Evolutionary conservation across 1,140 invertebrate species (phyloP).

Genomic region (Drosophila melanogaster): DNA sequence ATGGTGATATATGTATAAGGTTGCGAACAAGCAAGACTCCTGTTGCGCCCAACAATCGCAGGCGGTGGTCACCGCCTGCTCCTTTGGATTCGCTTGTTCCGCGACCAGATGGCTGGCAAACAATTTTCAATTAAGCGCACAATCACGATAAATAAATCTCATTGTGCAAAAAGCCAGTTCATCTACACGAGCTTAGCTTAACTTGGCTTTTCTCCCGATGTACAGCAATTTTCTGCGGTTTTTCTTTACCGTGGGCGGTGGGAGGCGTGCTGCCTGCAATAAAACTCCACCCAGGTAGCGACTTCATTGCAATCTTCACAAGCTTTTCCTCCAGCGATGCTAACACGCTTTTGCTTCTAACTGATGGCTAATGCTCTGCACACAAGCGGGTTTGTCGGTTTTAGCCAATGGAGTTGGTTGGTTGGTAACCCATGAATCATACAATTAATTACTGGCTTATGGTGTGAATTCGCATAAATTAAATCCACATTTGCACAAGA

Average conservation of each 20-base stretch:
- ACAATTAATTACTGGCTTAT: conserved; percentile 28
- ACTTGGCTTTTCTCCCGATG: conserved; percentile 35
- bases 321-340: conserved; percentile 48
- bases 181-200: conserved; percentile 51
- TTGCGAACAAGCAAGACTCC: conserved; percentile 35
- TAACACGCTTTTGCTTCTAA: conserved; percentile 80
- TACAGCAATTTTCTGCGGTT: conserved; percentile 67
- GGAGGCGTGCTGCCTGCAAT: conserved; percentile 7
- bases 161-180: conserved; percentile 66
- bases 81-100: not conserved
- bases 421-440: conserved; percentile 26
- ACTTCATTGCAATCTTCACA: conserved; percentile 60
- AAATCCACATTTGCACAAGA: conserved; percentile 5
- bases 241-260: conserved; percentile 24
- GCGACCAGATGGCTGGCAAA: conserved; percentile 44
- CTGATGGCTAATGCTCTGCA: conserved; percentile 30
- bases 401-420: not conserved
- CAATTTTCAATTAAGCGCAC: conserved; percentile 81
- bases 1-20: conserved; percentile 71
- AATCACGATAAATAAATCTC: conserved; percentile 82
- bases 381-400: conserved; percentile 14
- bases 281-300: conserved; percentile 59
- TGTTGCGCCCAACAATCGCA: conserved; percentile 57
- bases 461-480: conserved; percentile 38
- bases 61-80: conserved; percentile 31